phyloP scores from a whole-genome alignment of 2,797 vertebrate species.

The Anableps anableps region DNA sequence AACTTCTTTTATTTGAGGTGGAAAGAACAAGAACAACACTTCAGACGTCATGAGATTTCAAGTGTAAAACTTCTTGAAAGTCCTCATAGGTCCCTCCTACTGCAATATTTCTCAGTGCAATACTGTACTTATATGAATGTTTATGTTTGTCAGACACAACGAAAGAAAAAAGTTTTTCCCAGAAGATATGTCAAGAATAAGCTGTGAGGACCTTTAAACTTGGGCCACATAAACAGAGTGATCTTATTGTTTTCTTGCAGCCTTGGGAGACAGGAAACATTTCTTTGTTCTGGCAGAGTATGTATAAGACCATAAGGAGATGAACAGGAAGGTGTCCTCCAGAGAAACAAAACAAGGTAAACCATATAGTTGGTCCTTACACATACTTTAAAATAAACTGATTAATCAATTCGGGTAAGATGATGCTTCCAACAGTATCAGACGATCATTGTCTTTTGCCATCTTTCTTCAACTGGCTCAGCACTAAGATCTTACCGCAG shows the following conservation, averaged over 20 bases:
- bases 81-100: neutral
- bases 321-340: neutral
- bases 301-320: neutral
- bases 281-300: too few relatives aligned
- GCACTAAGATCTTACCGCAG: neutral
- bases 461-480: neutral
- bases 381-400: neutral
- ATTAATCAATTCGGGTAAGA: neutral
- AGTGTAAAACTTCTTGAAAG: neutral
- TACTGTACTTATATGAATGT: neutral
- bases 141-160: neutral
- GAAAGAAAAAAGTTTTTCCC: neutral
- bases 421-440: neutral
- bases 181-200: neutral
- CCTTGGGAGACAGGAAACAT: too few relatives aligned
- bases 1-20: too few relatives aligned
- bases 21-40: neutral
- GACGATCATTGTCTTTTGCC: neutral
- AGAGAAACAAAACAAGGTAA: neutral
- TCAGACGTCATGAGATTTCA: neutral
- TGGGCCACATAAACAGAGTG: too few relatives aligned
- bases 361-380: neutral
- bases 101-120: neutral
- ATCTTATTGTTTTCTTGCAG: too few relatives aligned
- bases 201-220: too few relatives aligned